A percentile compares a stretch with the other conserved stretches of the same genome.
Conservation (phyloP, 1,140 invertebrate genomes). For the Macrobrachium nipponense region DNA sequence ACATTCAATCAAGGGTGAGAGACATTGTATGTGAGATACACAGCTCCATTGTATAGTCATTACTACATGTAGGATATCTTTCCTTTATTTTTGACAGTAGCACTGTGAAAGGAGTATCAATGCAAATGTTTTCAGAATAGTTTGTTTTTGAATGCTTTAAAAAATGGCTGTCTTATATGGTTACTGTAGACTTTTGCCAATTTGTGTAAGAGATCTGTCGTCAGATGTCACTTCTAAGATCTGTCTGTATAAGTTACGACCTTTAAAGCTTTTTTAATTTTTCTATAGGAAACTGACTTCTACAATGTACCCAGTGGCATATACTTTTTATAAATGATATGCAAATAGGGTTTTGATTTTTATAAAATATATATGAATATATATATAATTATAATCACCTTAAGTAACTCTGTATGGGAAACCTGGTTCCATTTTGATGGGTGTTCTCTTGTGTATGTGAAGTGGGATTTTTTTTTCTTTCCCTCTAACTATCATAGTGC, state of each 20-base stretch:
- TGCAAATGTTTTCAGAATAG: slow-evolving; percentile 34
- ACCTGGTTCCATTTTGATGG: slow-evolving; percentile 54
- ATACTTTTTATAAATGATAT: slow-evolving; percentile 54
- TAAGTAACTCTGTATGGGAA: slow-evolving; percentile 44
- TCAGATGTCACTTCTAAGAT: slow-evolving; percentile 54
- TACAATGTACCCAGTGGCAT: slow-evolving; percentile 44
- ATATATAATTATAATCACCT: slow-evolving; percentile 42
- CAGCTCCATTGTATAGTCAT: slow-evolving; percentile 57
- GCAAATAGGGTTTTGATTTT: slow-evolving; percentile 55
- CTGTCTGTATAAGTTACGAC: slow-evolving; percentile 51
- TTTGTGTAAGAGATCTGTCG: slow-evolving; percentile 49
- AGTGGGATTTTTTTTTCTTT: slow-evolving; percentile 27
- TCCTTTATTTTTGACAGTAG: slow-evolving; percentile 41
- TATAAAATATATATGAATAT: slow-evolving; percentile 44
- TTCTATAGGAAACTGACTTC: slow-evolving; percentile 16
- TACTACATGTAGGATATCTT: slow-evolving; percentile 53
- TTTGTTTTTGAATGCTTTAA: slow-evolving; percentile 49
- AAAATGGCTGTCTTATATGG: slow-evolving; percentile 49
- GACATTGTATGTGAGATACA: slow-evolving; percentile 33
- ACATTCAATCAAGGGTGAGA: slow-evolving; percentile 11
- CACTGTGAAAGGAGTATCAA: slow-evolving; percentile 56
- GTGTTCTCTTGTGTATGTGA: slow-evolving; percentile 52
- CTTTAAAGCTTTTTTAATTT: slow-evolving; percentile 27
- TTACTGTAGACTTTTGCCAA: slow-evolving; percentile 55
- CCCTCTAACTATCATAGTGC: slow-evolving; percentile 16